These are phyloP conservation scores for Spongia lamella DNA, from an alignment of 37 sponge, comb jelly and placozoan species.

Conservation along the genomic window DNA sequence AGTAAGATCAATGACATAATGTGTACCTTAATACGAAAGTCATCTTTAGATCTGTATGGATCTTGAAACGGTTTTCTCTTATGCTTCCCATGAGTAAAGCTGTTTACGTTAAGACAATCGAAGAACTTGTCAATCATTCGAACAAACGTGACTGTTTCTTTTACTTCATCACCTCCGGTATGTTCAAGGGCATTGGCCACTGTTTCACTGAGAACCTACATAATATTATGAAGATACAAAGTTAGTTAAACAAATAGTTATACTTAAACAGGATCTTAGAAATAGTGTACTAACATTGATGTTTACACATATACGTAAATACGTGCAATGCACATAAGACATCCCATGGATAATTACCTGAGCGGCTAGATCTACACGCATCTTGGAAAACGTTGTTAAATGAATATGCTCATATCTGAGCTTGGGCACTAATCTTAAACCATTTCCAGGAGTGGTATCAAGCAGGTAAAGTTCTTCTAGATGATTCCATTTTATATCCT, in stretches of 20 bases:
- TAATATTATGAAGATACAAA: too few species aligned
- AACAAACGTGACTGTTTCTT: constrained; percentile 15
- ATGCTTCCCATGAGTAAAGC: not conserved
- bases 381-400: constrained; percentile 42
- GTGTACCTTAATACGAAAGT: constrained; percentile 4
- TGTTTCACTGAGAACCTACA: constrained; percentile 32
- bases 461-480: constrained; percentile 5
- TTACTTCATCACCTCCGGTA: constrained; percentile 13
- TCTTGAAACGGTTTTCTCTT: not conserved
- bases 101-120: constrained; percentile 39
- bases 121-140: constrained; percentile 37
- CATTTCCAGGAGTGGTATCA: constrained; percentile 14
- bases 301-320: too few species aligned
- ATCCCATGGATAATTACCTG: constrained; percentile 35
- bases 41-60: constrained; percentile 7
- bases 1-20: too few species aligned
- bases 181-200: constrained; percentile 28
- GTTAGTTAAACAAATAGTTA: too few species aligned
- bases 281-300: too few species aligned
- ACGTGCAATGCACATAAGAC: too few species aligned
- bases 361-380: constrained; percentile 58
- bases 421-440: constrained; percentile 37
- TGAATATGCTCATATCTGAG: too few species aligned
- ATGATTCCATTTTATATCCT: constrained; percentile 30
- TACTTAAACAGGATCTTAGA: too few species aligned